Evolutionary conservation across 2,888 invertebrate species (phyloP).

Genomic region (Drosophila phalerata): DNA sequence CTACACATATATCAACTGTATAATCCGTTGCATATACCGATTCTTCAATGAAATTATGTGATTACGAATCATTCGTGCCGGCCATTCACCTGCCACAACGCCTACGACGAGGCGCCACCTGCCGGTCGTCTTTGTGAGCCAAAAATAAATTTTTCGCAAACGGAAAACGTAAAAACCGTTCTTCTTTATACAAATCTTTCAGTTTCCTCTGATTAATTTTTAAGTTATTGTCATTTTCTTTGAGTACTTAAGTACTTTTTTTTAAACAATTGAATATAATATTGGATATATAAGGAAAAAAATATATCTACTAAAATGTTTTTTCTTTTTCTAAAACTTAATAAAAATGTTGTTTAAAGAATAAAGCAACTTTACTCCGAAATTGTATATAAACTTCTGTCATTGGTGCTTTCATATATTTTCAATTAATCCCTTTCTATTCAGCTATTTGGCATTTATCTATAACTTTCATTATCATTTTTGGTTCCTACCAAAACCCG

Average conservation of each 20-base stretch:
- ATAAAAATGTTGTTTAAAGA: no score
- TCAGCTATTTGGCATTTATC: not conserved
- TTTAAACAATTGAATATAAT: not conserved
- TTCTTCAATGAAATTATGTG: conserved; percentile 47
- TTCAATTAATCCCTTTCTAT: not conserved
- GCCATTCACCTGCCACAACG: conserved; percentile 42
- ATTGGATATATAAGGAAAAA: not conserved
- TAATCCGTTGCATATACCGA: conserved; percentile 18
- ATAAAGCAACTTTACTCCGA: no score
- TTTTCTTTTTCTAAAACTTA: no score
- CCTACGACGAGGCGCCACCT: conserved; percentile 48
- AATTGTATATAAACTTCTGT: no score
- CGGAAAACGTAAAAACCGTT: conserved; percentile 13
- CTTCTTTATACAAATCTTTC: not conserved
- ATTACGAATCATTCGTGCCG: conserved; percentile 29
- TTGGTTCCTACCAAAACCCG: not conserved
- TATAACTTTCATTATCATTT: not conserved
- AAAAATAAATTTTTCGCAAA: conserved; percentile 28
- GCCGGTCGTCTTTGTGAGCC: conserved; percentile 13
- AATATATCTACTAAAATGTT: no score
- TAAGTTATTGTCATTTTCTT: not conserved
- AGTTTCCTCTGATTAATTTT: not conserved
- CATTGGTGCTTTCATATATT: not conserved
- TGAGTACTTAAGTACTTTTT: not conserved
- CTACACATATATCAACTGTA: conserved; percentile 20